Evolutionary conservation across 2,797 vertebrate species (phyloP).

Genomic region (Spinus olivaceus): DNA sequence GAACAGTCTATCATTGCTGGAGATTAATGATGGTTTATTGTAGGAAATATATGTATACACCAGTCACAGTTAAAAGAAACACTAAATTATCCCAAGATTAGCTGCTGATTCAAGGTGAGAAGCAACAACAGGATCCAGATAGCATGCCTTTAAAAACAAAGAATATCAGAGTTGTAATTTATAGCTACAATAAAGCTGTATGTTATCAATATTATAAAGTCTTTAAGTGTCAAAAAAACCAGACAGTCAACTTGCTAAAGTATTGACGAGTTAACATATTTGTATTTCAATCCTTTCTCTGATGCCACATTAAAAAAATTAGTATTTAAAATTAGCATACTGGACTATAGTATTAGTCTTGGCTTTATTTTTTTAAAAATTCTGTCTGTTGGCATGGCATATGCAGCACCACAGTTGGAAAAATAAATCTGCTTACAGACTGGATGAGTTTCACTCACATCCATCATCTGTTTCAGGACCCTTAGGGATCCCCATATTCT

Average conservation of each 20-base stretch:
- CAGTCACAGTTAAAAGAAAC: background rate
- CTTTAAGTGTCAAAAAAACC: background rate
- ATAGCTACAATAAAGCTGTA: background rate
- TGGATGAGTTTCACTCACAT: background rate
- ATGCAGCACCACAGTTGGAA: background rate
- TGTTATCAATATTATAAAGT: background rate
- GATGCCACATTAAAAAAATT: background rate
- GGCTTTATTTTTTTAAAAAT: background rate
- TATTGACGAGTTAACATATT: background rate
- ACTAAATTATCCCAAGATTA: constrained; percentile 74
- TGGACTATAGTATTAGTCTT: background rate
- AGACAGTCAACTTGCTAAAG: background rate
- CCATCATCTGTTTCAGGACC: background rate
- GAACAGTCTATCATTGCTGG: background rate
- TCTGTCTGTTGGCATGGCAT: background rate
- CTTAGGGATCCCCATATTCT: background rate
- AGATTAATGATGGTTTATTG: background rate
- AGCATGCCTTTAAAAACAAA: constrained; percentile 70
- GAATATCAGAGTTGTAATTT: background rate
- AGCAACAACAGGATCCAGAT: constrained; percentile 64
- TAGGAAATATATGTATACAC: background rate
- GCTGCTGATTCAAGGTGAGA: constrained; percentile 72
- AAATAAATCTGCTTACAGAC: background rate
- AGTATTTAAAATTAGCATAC: background rate
- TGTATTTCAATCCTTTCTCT: background rate